phyloP scores from a whole-genome alignment of 2,888 invertebrate genomes.

The Nemotelus pantherinus region DNA sequence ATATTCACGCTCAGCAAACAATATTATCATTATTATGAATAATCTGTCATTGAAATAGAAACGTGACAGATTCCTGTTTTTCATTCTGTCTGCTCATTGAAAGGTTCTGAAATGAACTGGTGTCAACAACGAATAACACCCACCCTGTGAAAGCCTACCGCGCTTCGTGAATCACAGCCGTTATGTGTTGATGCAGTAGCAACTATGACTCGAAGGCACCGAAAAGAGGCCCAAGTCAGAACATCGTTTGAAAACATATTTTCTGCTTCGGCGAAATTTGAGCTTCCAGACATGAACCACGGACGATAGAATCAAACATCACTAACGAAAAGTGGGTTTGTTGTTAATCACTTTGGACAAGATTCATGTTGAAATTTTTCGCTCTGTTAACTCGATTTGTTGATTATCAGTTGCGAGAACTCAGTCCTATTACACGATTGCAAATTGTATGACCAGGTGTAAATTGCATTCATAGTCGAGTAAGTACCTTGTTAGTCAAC shows the following conservation, averaged over 20 bases:
- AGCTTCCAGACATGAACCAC: slow-evolving; percentile 33
- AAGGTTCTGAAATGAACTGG: too few relatives aligned
- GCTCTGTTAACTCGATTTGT: slow-evolving; percentile 42
- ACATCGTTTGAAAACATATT: neutral
- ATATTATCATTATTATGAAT: too few relatives aligned
- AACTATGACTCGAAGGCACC: too few relatives aligned
- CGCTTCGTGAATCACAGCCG: too few relatives aligned
- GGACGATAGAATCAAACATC: slow-evolving; percentile 41
- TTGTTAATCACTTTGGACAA: slow-evolving; percentile 45
- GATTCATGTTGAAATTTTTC: slow-evolving; percentile 45
- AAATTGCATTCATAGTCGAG: slow-evolving; percentile 33
- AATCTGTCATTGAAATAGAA: too few relatives aligned
- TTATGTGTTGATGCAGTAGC: too few relatives aligned
- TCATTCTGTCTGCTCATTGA: too few relatives aligned
- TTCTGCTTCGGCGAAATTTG: slow-evolving; percentile 21
- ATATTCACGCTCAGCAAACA: too few relatives aligned
- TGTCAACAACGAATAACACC: too few relatives aligned
- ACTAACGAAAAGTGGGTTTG: slow-evolving; percentile 40
- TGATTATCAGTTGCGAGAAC: slow-evolving; percentile 36
- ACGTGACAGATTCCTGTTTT: too few relatives aligned
- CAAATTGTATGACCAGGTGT: slow-evolving; percentile 42
- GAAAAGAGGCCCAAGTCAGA: too few relatives aligned
- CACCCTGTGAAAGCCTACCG: too few relatives aligned
- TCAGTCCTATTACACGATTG: slow-evolving; percentile 38
- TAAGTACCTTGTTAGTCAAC: neutral